Conservation (phyloP, 2,888 invertebrate species). For the Ormyrus nitidulus region DNA sequence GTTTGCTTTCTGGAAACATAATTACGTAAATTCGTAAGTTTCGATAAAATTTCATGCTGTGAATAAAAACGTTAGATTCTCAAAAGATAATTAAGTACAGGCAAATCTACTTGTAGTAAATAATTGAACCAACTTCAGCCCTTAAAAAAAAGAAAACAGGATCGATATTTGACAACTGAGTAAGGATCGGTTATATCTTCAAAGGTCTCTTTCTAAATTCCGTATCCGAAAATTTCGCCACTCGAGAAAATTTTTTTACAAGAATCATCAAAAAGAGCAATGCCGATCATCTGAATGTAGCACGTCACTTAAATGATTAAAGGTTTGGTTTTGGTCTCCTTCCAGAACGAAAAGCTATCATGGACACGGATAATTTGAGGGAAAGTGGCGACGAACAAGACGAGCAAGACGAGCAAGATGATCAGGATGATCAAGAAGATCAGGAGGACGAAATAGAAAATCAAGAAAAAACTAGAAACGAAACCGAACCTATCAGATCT, state of each 20-base stretch:
- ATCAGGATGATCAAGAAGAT: slow-evolving; percentile 22
- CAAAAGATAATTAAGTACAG: no score
- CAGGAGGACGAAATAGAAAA: slow-evolving; percentile 17
- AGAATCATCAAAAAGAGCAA: slow-evolving; percentile 12
- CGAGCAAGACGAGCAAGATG: slow-evolving; percentile 33
- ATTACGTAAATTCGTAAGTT: neutral
- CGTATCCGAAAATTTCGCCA: slow-evolving; percentile 16
- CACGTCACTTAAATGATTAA: neutral
- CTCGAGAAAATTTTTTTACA: slow-evolving; percentile 39
- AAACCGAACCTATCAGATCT: neutral
- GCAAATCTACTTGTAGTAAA: slow-evolving; percentile 1
- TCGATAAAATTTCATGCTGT: no score
- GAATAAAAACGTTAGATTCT: no score
- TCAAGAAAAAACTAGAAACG: slow-evolving; percentile 18
- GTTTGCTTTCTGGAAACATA: neutral
- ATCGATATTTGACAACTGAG: slow-evolving; percentile 47
- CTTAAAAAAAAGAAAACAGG: slow-evolving; percentile 30
- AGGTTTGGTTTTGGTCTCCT: neutral
- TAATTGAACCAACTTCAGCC: slow-evolving; percentile 39
- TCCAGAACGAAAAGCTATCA: neutral
- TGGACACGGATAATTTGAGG: slow-evolving; percentile 41
- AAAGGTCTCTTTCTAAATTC: slow-evolving; percentile 45
- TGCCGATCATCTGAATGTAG: slow-evolving; percentile 11
- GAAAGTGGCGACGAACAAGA: slow-evolving; percentile 47
- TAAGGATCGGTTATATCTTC: slow-evolving; percentile 28